These are phyloP conservation scores for Scaptomyza parva DNA, from an alignment of 2,888 invertebrate species.

Conservation along the genomic window DNA sequence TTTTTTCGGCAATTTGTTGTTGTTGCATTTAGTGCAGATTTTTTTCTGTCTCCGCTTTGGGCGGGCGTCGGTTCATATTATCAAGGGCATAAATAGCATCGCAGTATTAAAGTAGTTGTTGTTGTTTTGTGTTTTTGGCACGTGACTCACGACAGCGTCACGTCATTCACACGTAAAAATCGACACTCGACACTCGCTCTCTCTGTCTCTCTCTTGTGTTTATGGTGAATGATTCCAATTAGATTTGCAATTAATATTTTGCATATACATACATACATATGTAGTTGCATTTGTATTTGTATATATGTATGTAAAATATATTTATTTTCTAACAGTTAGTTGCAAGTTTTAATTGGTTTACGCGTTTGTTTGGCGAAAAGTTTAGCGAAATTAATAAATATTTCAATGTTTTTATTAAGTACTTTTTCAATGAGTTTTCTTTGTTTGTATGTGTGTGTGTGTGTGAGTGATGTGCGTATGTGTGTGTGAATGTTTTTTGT, in stretches of 20 bases:
- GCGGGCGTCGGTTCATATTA: conserved; percentile 11
- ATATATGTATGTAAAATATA: no score
- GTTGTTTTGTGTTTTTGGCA: conserved; percentile 18
- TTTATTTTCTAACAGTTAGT: conserved; percentile 24
- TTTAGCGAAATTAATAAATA: conserved; percentile 60
- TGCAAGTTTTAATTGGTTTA: conserved; percentile 47
- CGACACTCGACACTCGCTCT: background rate
- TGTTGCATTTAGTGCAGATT: conserved; percentile 23
- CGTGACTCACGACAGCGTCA: conserved; percentile 47
- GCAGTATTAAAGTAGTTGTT: conserved; percentile 3
- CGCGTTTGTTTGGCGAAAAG: conserved; percentile 20
- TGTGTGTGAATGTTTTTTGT: conserved; percentile 4
- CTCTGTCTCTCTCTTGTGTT: background rate
- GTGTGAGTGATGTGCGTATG: background rate
- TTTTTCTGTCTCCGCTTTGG: conserved; percentile 13
- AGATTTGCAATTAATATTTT: conserved; percentile 42
- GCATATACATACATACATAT: no score
- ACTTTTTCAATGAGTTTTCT: conserved; percentile 45
- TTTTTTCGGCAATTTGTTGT: conserved; percentile 1
- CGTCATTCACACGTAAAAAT: conserved; percentile 41
- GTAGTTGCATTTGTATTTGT: no score
- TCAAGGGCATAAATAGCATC: conserved; percentile 28
- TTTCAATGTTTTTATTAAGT: conserved; percentile 51
- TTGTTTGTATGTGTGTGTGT: conserved; percentile 9
- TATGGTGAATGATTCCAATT: conserved; percentile 31